phyloP scores from a whole-genome alignment of 2,113 vertebrate species.

The Peromyscus polionotus region DNA sequence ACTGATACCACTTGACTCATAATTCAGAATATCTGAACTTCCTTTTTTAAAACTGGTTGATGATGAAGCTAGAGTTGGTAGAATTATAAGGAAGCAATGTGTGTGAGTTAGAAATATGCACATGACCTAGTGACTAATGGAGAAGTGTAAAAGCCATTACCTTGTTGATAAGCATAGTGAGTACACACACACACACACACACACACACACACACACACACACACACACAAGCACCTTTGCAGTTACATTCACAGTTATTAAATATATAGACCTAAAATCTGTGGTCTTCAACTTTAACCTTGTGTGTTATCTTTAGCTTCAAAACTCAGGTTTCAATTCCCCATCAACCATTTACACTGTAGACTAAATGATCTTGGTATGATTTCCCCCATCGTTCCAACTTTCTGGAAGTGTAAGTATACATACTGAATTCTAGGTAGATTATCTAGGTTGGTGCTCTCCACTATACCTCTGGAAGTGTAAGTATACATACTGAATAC shows the following conservation, averaged over 20 bases:
- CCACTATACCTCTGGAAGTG: neutral
- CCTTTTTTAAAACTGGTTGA: neutral
- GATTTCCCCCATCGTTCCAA: neutral
- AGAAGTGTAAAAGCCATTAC: neutral
- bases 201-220: too few relatives aligned
- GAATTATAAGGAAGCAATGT: neutral
- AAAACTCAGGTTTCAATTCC: neutral
- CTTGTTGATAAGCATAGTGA: neutral
- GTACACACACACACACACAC: too few relatives aligned
- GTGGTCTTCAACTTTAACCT: neutral
- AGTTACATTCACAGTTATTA: neutral
- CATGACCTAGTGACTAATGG: neutral
- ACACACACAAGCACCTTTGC: neutral
- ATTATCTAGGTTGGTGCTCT: neutral
- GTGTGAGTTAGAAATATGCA: neutral
- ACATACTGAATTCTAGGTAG: neutral
- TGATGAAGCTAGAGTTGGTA: neutral
- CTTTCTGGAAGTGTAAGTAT: neutral
- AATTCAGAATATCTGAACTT: slow-evolving; percentile 8
- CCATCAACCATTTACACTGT: neutral
- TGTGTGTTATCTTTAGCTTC: neutral
- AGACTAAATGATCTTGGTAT: neutral
- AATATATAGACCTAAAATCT: slow-evolving; percentile 15
- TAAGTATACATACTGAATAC: neutral
- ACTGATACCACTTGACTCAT: neutral